Evolutionary conservation across 2,797 vertebrate species (phyloP).

Genomic region (Choloepus didactylus): DNA sequence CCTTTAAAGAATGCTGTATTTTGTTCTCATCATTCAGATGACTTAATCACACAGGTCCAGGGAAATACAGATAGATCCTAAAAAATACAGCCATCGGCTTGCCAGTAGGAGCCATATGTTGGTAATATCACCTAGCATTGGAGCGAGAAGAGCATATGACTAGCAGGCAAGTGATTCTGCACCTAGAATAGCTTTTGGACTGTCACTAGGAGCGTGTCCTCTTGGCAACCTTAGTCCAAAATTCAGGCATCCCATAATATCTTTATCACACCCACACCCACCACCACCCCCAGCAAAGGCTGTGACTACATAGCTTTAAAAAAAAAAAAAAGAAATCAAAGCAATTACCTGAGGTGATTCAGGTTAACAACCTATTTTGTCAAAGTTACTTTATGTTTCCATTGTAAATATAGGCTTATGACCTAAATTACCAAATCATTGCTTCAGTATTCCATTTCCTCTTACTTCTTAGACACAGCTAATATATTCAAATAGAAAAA

Average conservation of each 20-base stretch:
- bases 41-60: not conserved
- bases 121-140: not conserved
- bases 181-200: not conserved
- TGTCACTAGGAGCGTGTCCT: not conserved
- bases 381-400: conserved; percentile 72
- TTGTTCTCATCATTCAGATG: conserved; percentile 45
- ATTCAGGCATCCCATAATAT: not conserved
- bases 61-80: conserved; percentile 33
- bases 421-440: conserved; percentile 47
- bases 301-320: not conserved
- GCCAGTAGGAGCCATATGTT: not conserved
- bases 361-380: conserved; percentile 68
- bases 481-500: conserved; percentile 46
- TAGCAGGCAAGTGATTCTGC: conserved; percentile 30
- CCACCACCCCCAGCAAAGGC: not conserved
- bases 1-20: conserved; percentile 49
- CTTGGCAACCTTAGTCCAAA: not conserved
- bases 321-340: conserved; percentile 55
- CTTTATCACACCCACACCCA: not conserved
- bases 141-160: conserved; percentile 31
- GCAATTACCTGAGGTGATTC: conserved; percentile 64
- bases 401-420: conserved; percentile 65
- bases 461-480: not conserved
- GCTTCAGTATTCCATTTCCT: conserved; percentile 48
- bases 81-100: conserved; percentile 18